A percentile compares a stretch with the other conserved stretches of the same genome.
These are phyloP conservation scores for Smithornis capensis DNA, from an alignment of 2,113 vertebrate genomes.

Conservation along the genomic window DNA sequence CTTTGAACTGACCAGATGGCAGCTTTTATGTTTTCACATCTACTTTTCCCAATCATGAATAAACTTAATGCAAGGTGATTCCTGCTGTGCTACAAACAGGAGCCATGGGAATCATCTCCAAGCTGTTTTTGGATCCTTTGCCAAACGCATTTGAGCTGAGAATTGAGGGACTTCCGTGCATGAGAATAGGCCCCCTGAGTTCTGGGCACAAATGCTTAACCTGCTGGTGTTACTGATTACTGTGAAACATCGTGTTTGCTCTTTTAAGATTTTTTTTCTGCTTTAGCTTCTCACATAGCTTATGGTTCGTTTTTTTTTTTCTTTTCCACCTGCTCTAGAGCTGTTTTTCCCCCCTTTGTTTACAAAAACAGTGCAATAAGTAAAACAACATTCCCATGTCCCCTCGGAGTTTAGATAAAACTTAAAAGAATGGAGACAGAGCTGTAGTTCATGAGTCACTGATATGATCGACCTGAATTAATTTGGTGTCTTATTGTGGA, in stretches of 20 bases:
- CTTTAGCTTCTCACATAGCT: neutral
- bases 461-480: conserved; percentile 58
- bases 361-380: neutral
- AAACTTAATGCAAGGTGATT: neutral
- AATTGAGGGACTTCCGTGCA: neutral
- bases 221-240: neutral
- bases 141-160: neutral
- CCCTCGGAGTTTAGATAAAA: conserved; percentile 14
- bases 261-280: neutral
- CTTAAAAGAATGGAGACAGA: conserved; percentile 1
- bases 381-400: neutral
- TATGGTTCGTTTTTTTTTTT: neutral
- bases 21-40: neutral
- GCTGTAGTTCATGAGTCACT: neutral
- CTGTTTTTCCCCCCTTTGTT: neutral
- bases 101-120: neutral
- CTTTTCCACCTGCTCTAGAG: neutral
- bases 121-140: neutral
- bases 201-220: neutral
- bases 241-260: neutral
- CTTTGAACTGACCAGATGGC: neutral
- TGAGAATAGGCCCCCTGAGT: neutral
- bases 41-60: neutral
- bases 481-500: conserved; percentile 45
- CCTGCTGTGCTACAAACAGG: neutral